Conservation (phyloP, 2,888 invertebrate genomes). For the Drosophila acutilabella region DNA sequence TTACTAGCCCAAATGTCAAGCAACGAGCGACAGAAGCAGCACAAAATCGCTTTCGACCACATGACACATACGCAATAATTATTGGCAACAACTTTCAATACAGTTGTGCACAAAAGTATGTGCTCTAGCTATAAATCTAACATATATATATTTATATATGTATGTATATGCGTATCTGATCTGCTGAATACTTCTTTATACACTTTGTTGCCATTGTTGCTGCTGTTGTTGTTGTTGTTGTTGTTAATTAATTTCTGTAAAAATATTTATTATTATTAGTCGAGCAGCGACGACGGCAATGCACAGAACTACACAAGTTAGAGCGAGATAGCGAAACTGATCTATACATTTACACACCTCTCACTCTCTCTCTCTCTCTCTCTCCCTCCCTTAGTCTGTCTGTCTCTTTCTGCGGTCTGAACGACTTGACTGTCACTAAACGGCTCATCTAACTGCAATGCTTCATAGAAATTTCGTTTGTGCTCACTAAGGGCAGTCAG, state of each 20-base stretch:
- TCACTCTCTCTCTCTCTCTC: neutral
- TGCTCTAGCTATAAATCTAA: neutral
- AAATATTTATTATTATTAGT: conserved; percentile 77
- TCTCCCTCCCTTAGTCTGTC: neutral
- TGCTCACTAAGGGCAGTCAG: conserved; percentile 25
- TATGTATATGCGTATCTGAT: conserved; percentile 17
- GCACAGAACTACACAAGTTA: conserved; percentile 52
- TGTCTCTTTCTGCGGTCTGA: conserved; percentile 26
- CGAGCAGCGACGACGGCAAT: conserved; percentile 61
- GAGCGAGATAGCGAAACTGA: neutral
- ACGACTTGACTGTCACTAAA: conserved; percentile 78
- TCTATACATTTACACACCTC: neutral
- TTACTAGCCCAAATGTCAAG: neutral
- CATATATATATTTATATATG: conserved; percentile 4
- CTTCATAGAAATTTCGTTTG: conserved; percentile 78
- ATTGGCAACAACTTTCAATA: conserved; percentile 30
- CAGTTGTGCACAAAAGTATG: conserved; percentile 1
- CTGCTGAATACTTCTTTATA: conserved; percentile 43
- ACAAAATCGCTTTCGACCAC: conserved; percentile 12
- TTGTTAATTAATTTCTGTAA: conserved; percentile 71
- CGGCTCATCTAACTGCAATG: conserved; percentile 82
- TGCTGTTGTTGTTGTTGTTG: conserved; percentile 54
- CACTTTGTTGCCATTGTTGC: conserved; percentile 63
- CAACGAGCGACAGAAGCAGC: neutral
- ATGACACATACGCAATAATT: conserved; percentile 59